These are phyloP conservation scores for Lycaena phlaeas DNA, from an alignment of 2,888 invertebrate species.

Conservation along the genomic window DNA sequence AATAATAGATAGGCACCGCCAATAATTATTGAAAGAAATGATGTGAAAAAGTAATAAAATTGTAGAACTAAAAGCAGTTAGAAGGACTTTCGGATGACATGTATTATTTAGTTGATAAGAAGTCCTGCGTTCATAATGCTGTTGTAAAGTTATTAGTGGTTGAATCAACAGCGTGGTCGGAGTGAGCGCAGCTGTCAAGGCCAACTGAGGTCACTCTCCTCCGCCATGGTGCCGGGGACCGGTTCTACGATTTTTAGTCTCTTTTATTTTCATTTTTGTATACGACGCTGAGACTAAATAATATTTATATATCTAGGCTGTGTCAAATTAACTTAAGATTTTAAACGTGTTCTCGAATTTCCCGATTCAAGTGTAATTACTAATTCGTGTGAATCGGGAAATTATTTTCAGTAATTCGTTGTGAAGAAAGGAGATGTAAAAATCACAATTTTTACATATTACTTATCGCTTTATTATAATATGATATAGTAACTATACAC, in stretches of 20 bases:
- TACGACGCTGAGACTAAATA: constrained; percentile 70
- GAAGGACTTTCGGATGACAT: constrained; percentile 25
- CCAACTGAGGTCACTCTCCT: constrained; percentile 71
- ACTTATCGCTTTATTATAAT: too few relatives aligned
- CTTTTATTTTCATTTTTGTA: constrained; percentile 73
- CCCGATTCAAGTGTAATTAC: too few relatives aligned
- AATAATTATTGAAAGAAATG: too few relatives aligned
- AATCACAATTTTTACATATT: too few relatives aligned
- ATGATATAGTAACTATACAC: too few relatives aligned
- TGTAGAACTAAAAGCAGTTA: too few relatives aligned
- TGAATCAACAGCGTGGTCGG: constrained; percentile 50
- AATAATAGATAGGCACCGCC: too few relatives aligned
- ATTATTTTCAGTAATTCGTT: too few relatives aligned
- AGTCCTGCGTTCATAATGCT: constrained; percentile 64
- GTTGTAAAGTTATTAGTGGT: constrained; percentile 67
- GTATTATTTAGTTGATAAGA: constrained; percentile 29
- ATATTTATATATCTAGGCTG: constrained; percentile 64
- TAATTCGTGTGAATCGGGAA: constrained; percentile 1
- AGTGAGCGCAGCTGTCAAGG: constrained; percentile 70
- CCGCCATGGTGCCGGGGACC: constrained; percentile 65
- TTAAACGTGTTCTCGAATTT: constrained; percentile 15
- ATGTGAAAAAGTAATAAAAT: too few relatives aligned
- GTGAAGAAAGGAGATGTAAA: too few relatives aligned
- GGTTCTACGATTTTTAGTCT: constrained; percentile 70
- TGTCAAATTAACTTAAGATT: constrained; percentile 65